These are phyloP conservation scores for Hirtodrosophila confusa DNA, from an alignment of 2,888 invertebrate species.

Conservation along the genomic window DNA sequence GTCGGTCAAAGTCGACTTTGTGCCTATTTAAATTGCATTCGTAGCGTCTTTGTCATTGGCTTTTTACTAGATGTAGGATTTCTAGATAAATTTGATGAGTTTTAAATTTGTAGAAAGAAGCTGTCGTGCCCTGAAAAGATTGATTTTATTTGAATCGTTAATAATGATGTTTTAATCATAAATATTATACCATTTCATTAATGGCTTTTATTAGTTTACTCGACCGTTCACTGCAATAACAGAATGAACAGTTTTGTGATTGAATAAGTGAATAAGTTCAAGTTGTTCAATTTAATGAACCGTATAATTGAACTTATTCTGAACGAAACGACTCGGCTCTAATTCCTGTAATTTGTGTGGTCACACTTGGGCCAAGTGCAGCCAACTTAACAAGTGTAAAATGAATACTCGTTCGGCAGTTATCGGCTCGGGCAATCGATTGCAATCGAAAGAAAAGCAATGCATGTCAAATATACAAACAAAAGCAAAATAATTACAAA, in stretches of 20 bases:
- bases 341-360: no score
- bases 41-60: background rate
- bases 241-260: no score
- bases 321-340: no score
- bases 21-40: constrained; percentile 15
- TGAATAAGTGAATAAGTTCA: no score
- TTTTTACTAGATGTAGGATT: background rate
- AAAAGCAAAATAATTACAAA: background rate
- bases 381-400: constrained; percentile 15
- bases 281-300: no score
- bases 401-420: constrained; percentile 1
- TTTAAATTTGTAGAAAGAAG: background rate
- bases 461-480: background rate
- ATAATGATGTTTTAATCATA: no score
- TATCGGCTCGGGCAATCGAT: background rate
- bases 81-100: constrained; percentile 2
- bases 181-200: no score
- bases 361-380: constrained; percentile 8
- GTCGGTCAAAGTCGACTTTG: constrained; percentile 9
- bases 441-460: background rate
- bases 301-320: no score
- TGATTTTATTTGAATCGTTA: no score
- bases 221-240: no score
- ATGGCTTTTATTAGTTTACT: no score
- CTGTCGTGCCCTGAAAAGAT: no score